A percentile compares a stretch with the other conserved stretches of the same genome.
These are phyloP conservation scores for Drosophila lowei DNA, from an alignment of 1,140 invertebrate genomes.

Conservation along the genomic window DNA sequence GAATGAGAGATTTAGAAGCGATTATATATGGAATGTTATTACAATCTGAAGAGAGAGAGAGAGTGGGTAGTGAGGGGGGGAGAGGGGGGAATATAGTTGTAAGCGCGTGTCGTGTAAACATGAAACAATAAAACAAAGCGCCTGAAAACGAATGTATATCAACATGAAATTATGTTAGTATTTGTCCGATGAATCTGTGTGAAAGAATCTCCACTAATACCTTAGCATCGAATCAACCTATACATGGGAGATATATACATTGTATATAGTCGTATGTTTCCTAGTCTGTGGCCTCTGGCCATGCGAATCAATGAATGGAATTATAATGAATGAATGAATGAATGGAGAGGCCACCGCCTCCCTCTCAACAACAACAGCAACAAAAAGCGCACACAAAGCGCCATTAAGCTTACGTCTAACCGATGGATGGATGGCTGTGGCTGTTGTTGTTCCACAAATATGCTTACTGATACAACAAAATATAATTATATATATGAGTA, in stretches of 20 bases:
- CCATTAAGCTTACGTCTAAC: conserved; percentile 50
- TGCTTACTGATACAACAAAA: conserved; percentile 50
- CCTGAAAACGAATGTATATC: conserved; percentile 23
- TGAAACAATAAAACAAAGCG: conserved; percentile 45
- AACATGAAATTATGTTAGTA: conserved; percentile 39
- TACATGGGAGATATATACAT: not conserved
- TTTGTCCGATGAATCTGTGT: not conserved
- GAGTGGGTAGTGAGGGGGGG: not conserved
- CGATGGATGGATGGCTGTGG: conserved; percentile 2
- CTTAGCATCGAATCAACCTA: too few species aligned
- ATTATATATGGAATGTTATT: conserved; percentile 44
- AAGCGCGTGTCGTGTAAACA: conserved; percentile 42
- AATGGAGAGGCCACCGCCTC: conserved; percentile 3
- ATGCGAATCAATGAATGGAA: conserved; percentile 72
- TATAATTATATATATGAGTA: conserved; percentile 34
- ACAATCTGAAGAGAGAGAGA: conserved; percentile 3
- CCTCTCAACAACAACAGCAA: not conserved
- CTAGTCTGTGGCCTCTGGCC: conserved; percentile 32
- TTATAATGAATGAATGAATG: conserved; percentile 55
- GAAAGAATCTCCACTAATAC: conserved; percentile 4
- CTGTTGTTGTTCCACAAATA: conserved; percentile 21
- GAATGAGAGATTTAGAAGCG: conserved; percentile 64
- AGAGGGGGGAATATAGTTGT: not conserved
- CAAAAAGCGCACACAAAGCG: conserved; percentile 43
- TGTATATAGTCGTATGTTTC: conserved; percentile 1